These are phyloP conservation scores for Drosophila colorata DNA, from an alignment of 2,888 invertebrate genomes.

Conservation along the genomic window DNA sequence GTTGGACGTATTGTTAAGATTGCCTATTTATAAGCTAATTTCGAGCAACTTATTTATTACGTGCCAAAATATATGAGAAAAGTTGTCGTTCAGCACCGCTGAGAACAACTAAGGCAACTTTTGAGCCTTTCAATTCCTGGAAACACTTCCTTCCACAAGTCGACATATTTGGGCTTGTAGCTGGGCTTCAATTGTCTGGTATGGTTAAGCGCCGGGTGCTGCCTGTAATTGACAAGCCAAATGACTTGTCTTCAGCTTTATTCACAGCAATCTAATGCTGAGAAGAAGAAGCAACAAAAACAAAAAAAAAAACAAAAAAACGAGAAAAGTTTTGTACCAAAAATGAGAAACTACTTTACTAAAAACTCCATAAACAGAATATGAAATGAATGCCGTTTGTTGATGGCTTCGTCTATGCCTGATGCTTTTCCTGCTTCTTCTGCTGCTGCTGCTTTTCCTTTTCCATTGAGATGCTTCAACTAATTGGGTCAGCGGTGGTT, in stretches of 20 bases:
- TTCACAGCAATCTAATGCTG: conserved; percentile 11
- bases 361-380: conserved; percentile 64
- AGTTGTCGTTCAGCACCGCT: conserved; percentile 39
- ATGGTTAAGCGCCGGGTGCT: background rate
- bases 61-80: conserved; percentile 49
- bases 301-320: background rate
- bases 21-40: conserved; percentile 79
- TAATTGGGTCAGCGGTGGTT: conserved; percentile 66
- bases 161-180: background rate
- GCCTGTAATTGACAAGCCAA: conserved; percentile 41
- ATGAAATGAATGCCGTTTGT: conserved; percentile 54
- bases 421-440: conserved; percentile 28
- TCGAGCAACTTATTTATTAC: conserved; percentile 52
- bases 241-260: conserved; percentile 11
- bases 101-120: conserved; percentile 33
- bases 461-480: conserved; percentile 34
- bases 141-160: conserved; percentile 1
- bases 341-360: conserved; percentile 43
- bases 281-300: background rate
- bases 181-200: background rate
- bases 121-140: conserved; percentile 42
- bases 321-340: conserved; percentile 19
- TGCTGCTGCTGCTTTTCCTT: conserved; percentile 18
- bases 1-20: conserved; percentile 49
- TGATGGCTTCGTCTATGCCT: conserved; percentile 12